These are phyloP conservation scores for Parazoanthus swiftii DNA, from an alignment of 92 coral and sea anemone species.

Conservation along the genomic window DNA sequence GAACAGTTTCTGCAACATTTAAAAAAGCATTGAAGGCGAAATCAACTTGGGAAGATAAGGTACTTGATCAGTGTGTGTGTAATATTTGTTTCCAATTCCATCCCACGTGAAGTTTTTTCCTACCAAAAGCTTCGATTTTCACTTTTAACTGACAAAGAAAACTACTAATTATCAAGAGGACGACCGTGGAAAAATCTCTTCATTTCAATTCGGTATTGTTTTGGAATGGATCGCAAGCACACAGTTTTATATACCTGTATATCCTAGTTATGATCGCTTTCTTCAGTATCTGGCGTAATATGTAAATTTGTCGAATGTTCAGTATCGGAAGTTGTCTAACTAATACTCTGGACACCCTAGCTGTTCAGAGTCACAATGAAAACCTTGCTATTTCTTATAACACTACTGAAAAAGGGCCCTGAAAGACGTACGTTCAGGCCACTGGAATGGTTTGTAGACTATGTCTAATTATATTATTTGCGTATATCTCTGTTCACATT, in stretches of 20 bases:
- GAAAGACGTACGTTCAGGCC: not conserved
- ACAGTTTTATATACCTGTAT: too few species aligned
- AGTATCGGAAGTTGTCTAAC: too few species aligned
- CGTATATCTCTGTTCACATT: too few species aligned
- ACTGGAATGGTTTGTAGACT: not conserved
- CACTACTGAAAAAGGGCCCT: not conserved
- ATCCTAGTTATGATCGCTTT: too few species aligned
- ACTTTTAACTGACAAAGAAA: not conserved
- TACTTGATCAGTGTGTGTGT: constrained; percentile 13
- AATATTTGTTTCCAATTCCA: not conserved
- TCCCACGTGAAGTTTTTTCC: not conserved
- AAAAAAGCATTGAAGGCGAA: constrained; percentile 85
- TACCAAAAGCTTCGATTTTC: too few species aligned
- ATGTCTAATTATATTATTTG: too few species aligned
- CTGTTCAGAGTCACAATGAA: not conserved
- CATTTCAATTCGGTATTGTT: not conserved
- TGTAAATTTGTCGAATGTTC: too few species aligned
- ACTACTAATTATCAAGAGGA: not conserved
- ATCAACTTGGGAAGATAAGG: constrained; percentile 99
- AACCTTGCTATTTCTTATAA: not conserved
- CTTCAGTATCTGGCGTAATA: too few species aligned
- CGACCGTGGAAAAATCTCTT: not conserved
- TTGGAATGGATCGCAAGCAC: too few species aligned
- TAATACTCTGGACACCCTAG: not conserved
- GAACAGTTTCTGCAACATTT: constrained; percentile 80